These are phyloP conservation scores for Conomelus anceps DNA, from an alignment of 2,888 invertebrate species.

Conservation along the genomic window DNA sequence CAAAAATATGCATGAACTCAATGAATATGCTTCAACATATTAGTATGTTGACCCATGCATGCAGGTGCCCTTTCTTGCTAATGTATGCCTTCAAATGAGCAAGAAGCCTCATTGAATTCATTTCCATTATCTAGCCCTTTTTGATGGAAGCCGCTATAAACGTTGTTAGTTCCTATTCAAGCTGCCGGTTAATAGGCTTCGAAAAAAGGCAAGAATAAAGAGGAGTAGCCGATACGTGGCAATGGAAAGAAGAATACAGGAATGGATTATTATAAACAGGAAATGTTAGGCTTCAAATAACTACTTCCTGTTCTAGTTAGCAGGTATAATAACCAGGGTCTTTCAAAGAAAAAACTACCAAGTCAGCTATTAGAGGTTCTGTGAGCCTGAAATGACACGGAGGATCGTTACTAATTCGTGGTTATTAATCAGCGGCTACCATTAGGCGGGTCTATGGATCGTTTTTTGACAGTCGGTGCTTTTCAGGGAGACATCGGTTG, in stretches of 20 bases:
- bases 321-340: neutral
- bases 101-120: neutral
- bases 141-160: neutral
- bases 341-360: neutral
- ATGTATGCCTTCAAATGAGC: neutral
- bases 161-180: neutral
- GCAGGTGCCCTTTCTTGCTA: neutral
- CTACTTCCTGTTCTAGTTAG: neutral
- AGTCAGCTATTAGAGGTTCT: neutral
- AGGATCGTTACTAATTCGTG: neutral
- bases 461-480: neutral
- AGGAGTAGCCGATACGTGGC: neutral
- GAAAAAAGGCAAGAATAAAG: neutral
- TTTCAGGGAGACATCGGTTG: neutral
- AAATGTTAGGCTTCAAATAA: neutral
- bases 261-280: neutral
- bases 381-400: neutral
- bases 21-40: neutral
- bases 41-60: neutral
- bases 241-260: neutral
- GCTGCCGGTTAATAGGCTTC: neutral
- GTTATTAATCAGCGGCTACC: neutral
- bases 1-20: neutral
- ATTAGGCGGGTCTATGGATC: neutral
- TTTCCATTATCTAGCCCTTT: neutral